A percentile compares a stretch with the other conserved stretches of the same genome.
Evolutionary conservation across 2,113 vertebrate genomes (phyloP).

Genomic region (Etheostoma spectabile): DNA sequence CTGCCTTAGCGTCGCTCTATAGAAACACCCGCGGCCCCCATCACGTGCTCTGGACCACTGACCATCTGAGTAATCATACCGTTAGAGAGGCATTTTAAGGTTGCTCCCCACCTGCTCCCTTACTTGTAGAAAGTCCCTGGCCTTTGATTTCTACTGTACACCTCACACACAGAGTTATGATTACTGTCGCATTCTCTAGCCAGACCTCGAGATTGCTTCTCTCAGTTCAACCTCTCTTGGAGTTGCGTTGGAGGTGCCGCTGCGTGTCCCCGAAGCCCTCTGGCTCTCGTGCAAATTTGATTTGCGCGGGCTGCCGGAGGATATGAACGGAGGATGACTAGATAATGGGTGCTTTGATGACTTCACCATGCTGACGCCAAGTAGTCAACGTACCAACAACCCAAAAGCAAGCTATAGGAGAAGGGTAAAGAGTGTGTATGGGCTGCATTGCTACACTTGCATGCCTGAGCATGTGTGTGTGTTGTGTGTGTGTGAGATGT

Average conservation of each 20-base stretch:
- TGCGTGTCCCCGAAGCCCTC: slow-evolving; percentile 13
- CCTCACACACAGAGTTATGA: slow-evolving; percentile 56
- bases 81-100: slow-evolving; percentile 56
- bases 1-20: neutral
- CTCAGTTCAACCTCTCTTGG: slow-evolving; percentile 13
- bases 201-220: slow-evolving; percentile 49
- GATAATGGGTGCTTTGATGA: slow-evolving; percentile 63
- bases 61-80: slow-evolving; percentile 63
- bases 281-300: slow-evolving; percentile 47
- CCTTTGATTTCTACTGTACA: slow-evolving; percentile 61
- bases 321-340: too few species aligned
- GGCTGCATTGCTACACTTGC: neutral
- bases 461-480: slow-evolving; percentile 36
- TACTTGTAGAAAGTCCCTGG: slow-evolving; percentile 37
- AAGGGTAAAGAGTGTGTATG: slow-evolving; percentile 29
- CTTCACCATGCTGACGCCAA: slow-evolving; percentile 20
- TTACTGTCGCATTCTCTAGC: slow-evolving; percentile 20
- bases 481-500: slow-evolving; percentile 25
- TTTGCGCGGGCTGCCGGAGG: slow-evolving; percentile 65
- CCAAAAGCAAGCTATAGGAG: slow-evolving; percentile 44
- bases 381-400: slow-evolving; percentile 42
- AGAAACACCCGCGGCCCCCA: neutral
- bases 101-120: slow-evolving; percentile 16
- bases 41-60: neutral
- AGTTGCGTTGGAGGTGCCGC: slow-evolving; percentile 26